Evolutionary conservation across 2,797 vertebrate genomes (phyloP).

Genomic region (Tiaroga cobitis): DNA sequence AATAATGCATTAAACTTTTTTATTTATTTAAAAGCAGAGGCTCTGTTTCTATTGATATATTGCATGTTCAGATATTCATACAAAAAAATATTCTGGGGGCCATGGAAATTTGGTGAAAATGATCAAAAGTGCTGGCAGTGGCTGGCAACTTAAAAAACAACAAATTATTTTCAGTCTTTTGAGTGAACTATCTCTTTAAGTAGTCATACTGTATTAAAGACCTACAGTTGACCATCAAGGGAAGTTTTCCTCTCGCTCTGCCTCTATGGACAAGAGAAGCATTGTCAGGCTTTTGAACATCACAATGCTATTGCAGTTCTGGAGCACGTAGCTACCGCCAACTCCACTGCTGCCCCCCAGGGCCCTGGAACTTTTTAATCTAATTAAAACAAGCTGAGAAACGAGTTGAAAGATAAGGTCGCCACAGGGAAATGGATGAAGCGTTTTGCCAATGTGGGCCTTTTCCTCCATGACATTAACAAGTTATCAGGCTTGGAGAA

Average conservation of each 20-base stretch:
- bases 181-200: not conserved
- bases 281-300: conserved; percentile 60
- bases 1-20: too few species aligned
- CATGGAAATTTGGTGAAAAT: too few species aligned
- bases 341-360: conserved; percentile 43
- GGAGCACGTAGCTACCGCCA: conserved; percentile 51
- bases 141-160: too few species aligned
- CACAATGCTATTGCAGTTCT: conserved; percentile 46
- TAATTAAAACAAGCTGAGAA: conserved; percentile 74
- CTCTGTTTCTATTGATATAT: too few species aligned
- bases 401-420: conserved; percentile 72
- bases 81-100: too few species aligned
- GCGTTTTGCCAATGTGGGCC: conserved; percentile 6
- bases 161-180: not conserved
- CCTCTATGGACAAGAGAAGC: conserved; percentile 43
- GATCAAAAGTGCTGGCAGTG: too few species aligned
- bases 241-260: not conserved
- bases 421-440: conserved; percentile 54
- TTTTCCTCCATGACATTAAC: conserved; percentile 59
- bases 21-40: too few species aligned
- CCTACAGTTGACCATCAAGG: conserved; percentile 9
- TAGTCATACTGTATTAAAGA: conserved; percentile 6
- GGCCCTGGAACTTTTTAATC: conserved; percentile 70
- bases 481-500: conserved; percentile 67
- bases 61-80: too few species aligned